Conservation (phyloP, 2,888 invertebrate species). For the Heteropelma amictum region DNA sequence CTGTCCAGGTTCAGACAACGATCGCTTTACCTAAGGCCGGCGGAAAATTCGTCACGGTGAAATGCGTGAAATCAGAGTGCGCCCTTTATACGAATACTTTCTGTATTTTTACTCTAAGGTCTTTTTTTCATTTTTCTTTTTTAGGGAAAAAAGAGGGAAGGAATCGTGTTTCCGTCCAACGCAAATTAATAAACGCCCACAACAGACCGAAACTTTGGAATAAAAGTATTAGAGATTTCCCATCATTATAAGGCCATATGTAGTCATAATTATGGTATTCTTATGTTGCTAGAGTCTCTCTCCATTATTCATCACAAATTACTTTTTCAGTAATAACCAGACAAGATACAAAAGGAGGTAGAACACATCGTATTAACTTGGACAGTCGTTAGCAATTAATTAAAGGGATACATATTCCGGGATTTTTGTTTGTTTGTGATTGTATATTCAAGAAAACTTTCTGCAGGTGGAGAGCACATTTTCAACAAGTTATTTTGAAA, state of each 20-base stretch:
- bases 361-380: no score
- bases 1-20: neutral
- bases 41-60: slow-evolving; percentile 49
- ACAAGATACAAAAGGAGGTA: no score
- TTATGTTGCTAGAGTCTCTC: neutral
- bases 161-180: no score
- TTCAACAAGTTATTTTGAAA: no score
- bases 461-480: no score
- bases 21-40: slow-evolving; percentile 50
- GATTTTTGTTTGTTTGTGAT: no score
- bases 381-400: no score
- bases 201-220: neutral
- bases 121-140: slow-evolving; percentile 27
- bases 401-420: no score
- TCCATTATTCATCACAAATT: neutral
- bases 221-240: neutral
- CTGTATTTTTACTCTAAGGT: slow-evolving; percentile 29
- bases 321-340: neutral
- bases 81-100: slow-evolving; percentile 4
- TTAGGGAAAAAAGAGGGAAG: no score
- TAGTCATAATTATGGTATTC: neutral
- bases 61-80: slow-evolving; percentile 42
- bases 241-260: neutral
- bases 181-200: slow-evolving; percentile 20
- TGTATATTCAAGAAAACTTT: no score